Conservation (phyloP, 2,113 vertebrate genomes). For the Oncorhynchus mykiss region DNA sequence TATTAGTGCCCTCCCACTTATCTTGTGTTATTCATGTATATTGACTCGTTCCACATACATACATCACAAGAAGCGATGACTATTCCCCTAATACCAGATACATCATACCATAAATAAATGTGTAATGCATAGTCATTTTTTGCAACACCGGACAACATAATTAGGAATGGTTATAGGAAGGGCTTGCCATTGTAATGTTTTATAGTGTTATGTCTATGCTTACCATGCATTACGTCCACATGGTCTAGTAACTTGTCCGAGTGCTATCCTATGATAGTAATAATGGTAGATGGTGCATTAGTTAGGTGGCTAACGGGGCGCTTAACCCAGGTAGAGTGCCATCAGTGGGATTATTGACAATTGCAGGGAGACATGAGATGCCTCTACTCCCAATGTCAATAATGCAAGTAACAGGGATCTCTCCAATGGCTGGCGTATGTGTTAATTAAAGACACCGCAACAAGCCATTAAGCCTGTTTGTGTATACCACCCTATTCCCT, state of each 20-base stretch:
- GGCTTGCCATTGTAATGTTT: too few relatives aligned
- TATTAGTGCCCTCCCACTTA: too few relatives aligned
- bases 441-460: slow-evolving; percentile 29
- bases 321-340: slow-evolving; percentile 26
- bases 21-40: too few relatives aligned
- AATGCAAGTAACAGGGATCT: slow-evolving; percentile 24
- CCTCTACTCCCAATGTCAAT: slow-evolving; percentile 31
- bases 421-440: slow-evolving; percentile 13
- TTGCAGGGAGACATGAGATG: slow-evolving; percentile 13
- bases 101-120: too few relatives aligned
- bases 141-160: not conserved
- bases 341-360: slow-evolving; percentile 45
- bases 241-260: not conserved
- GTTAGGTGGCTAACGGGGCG: slow-evolving; percentile 25
- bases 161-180: not conserved
- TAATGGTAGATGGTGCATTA: not conserved
- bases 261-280: not conserved
- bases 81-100: too few relatives aligned
- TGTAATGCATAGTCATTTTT: too few relatives aligned
- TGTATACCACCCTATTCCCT: too few relatives aligned
- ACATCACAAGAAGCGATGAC: too few relatives aligned
- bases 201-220: not conserved
- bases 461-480: slow-evolving; percentile 23
- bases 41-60: too few relatives aligned
- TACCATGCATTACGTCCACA: not conserved